Evolutionary conservation across 2,797 vertebrate species (phyloP).

Genomic region (Paramormyrops hopkinsi): DNA sequence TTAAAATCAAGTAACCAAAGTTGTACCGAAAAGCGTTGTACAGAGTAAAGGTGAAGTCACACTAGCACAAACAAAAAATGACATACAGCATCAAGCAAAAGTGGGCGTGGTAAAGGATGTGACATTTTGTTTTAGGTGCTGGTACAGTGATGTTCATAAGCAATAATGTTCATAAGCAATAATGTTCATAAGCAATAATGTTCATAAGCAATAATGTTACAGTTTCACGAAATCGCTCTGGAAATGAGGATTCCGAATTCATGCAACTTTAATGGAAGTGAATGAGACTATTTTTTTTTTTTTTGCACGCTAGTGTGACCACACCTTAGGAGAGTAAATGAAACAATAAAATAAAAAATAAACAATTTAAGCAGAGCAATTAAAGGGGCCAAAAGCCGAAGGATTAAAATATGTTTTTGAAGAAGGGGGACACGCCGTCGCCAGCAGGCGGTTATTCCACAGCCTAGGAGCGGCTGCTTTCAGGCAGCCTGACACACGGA

Average conservation of each 20-base stretch:
- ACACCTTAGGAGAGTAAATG: background rate
- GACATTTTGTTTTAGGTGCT: background rate
- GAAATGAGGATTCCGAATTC: background rate
- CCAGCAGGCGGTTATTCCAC: background rate
- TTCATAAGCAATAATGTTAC: background rate
- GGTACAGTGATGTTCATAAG: background rate
- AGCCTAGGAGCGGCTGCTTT: background rate
- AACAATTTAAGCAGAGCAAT: background rate
- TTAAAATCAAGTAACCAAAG: background rate
- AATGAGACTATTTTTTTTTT: background rate
- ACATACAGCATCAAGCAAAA: background rate
- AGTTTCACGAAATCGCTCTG: background rate
- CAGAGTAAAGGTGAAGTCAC: background rate
- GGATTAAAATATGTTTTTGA: background rate
- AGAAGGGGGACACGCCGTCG: background rate
- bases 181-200: background rate
- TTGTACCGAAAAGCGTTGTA: background rate
- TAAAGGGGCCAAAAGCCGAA: background rate
- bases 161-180: background rate
- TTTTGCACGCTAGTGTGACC: background rate
- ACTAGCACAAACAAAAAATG: background rate
- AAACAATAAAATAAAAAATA: background rate
- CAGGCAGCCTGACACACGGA: background rate
- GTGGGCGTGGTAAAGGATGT: background rate
- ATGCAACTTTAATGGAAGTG: background rate